Evolutionary conservation across 1,140 invertebrate genomes (phyloP), one percentile per base, ranked within the genome.

Genomic region (Listronotus oregonensis): DNA sequence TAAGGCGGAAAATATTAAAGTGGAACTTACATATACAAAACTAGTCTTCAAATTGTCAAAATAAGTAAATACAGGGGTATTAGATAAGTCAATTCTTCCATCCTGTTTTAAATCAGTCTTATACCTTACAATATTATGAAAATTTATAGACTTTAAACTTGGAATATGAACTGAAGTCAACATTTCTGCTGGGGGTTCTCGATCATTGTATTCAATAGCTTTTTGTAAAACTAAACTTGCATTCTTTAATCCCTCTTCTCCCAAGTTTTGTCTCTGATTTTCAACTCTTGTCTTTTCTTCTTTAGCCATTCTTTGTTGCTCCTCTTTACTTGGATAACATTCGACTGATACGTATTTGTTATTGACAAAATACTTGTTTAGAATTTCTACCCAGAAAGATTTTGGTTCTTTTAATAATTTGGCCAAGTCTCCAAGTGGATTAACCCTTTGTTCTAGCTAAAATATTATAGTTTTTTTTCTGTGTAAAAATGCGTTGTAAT

Each of bases 31-130:
- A 80, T 93, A 90, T 67, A 94, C 85, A 82, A 95, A 95, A 75
- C 92, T 92, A 1, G 90, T 92, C 63, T 90, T 86, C 10, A 93
- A 80, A 73, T 92, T 85, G 82, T 95, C 90, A 46, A 94, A 80
- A 68, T 91, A 87, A 3, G 91, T 88, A 72, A 85, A 89, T 54
- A 93, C 81, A 17, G 91, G 90, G n/a, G 91, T 76, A 44, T 87
- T 80, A 9, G 79, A 77, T 9, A 91, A 78, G 73, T 87, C 83
- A 66, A 92, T 86, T 69, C 82, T 76, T 4, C 85, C 78, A 75
- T 86, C 85, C 59, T 84, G 78, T n/a, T 83, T 77, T 14, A 74
- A 79, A 44, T 82, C 81, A 42, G 80, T 82, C 32, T 79, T 80
- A 75, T 85, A 91, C 31, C 85, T 83, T 43, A 79, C 74, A 27